Conservation (phyloP, 1,140 invertebrate species). For the Drosophila takahashii region DNA sequence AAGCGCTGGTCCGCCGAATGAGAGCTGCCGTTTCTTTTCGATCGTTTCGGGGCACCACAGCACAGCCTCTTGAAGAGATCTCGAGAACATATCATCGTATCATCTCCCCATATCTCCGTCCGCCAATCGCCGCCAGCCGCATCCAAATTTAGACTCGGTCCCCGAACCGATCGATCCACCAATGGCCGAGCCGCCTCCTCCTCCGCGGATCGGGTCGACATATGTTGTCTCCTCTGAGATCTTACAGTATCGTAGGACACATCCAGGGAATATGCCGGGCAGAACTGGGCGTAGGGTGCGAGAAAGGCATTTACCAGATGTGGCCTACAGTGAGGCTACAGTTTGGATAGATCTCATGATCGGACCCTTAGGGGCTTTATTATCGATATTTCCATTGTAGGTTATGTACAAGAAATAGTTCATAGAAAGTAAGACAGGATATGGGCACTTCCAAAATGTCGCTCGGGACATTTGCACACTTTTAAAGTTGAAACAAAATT, state of each 20-base stretch:
- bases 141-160: constrained; percentile 67
- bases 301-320: not conserved
- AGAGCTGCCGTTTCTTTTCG: constrained; percentile 23
- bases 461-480: no score
- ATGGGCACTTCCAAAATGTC: no score
- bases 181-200: constrained; percentile 20
- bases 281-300: not conserved
- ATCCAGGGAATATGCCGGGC: not conserved
- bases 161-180: constrained; percentile 19
- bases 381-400: no score
- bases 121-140: constrained; percentile 54
- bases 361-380: not conserved
- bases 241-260: not conserved
- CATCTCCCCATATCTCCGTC: constrained; percentile 3
- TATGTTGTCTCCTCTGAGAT: constrained; percentile 11
- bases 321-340: constrained; percentile 2
- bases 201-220: constrained; percentile 17
- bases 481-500: no score
- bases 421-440: no score
- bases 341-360: not conserved
- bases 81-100: not conserved
- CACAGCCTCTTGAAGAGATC: constrained; percentile 9
- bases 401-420: no score
- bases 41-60: not conserved
- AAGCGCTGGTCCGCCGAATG: constrained; percentile 73